Evolutionary conservation across 2,113 vertebrate species (phyloP), one percentile per base, ranked within the genome.

Genomic region (Neoarius graeffei): DNA sequence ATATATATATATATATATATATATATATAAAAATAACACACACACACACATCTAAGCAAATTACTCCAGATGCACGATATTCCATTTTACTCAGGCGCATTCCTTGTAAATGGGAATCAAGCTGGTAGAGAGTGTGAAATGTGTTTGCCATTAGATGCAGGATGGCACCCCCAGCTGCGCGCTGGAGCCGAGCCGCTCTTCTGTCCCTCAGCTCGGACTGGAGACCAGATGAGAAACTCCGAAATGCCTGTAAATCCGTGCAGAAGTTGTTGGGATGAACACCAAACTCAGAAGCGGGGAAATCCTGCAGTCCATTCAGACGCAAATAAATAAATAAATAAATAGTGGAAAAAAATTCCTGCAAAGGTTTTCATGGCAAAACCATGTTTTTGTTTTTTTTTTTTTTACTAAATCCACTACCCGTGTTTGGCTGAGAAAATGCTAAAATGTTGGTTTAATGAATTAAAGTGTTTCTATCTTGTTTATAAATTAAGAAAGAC

Each of bases 141-240:
- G 94, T 97, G 96, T 97, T 96, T 96, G 94, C 95, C 95, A 96
- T 97, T 97, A 97, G 88, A 87, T 85, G 89, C 90, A 90, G 91
- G 87, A 90, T 76, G 84, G 77, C 93, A 94, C 93, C 93, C 94
- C 95, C 95, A 95, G 93, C 94, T 95, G 94, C 91, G 95, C 93
- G 91, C 91, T 91, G 90, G 91, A 92, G 85, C 50, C 60, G 2
- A 23, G 17, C 10, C 77, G 74, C 74, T 54, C 27, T 57, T 66
- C 74, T 67, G 30, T 59, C 52, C 85, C 77, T 57, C n/a, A 52
- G 62, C 30, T 69, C 62, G 83, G 42, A 79, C 87, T 84, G 73
- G 30, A 80, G 27, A 74, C 82, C 87, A 88, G 35, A 79, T 85
- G 74, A 23, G 30, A 27, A 67, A 79, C 56, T 62, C 86, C 17